phyloP scores from a whole-genome alignment of 2,797 vertebrate species.

The Centroberyx gerrardi region DNA sequence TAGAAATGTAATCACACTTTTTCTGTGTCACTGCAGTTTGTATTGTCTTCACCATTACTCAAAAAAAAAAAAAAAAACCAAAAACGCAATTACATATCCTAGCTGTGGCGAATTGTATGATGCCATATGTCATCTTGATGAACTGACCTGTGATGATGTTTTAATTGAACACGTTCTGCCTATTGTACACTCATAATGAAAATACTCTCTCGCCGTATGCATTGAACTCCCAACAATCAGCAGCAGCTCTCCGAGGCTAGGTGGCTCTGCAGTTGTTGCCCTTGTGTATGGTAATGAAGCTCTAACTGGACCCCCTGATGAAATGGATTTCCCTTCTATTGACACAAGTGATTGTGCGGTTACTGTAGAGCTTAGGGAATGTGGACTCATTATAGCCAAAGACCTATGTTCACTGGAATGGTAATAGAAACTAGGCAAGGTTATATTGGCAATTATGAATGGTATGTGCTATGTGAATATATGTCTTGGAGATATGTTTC shows the following conservation, averaged over 20 bases:
- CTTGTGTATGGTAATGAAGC: constrained; percentile 72
- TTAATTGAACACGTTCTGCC: constrained; percentile 53
- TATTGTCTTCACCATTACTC: constrained; percentile 9
- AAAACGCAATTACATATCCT: constrained; percentile 11
- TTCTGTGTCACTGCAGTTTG: constrained; percentile 6
- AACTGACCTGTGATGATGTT: constrained; percentile 42
- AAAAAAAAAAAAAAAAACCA: neutral
- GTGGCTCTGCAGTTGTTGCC: constrained; percentile 54
- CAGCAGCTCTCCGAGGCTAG: constrained; percentile 42
- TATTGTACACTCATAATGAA: constrained; percentile 46
- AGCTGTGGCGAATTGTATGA: constrained; percentile 30
- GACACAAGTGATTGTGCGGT: constrained; percentile 83
- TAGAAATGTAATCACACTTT: constrained; percentile 45
- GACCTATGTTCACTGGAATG: constrained; percentile 63
- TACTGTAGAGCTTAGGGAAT: constrained; percentile 75
- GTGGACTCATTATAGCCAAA: constrained; percentile 78
- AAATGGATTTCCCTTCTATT: constrained; percentile 81
- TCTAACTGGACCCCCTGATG: constrained; percentile 72
- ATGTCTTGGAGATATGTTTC: constrained; percentile 63
- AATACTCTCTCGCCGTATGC: constrained; percentile 18
- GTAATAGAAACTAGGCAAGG: constrained; percentile 58
- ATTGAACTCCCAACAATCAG: constrained; percentile 34
- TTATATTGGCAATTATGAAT: constrained; percentile 66
- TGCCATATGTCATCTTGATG: constrained; percentile 20
- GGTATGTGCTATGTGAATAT: constrained; percentile 49